Percentiles rank a stretch among this genome's conserved stretches.
phyloP scores from a whole-genome alignment of 2,113 vertebrate species.

The Trogon surrucura region DNA sequence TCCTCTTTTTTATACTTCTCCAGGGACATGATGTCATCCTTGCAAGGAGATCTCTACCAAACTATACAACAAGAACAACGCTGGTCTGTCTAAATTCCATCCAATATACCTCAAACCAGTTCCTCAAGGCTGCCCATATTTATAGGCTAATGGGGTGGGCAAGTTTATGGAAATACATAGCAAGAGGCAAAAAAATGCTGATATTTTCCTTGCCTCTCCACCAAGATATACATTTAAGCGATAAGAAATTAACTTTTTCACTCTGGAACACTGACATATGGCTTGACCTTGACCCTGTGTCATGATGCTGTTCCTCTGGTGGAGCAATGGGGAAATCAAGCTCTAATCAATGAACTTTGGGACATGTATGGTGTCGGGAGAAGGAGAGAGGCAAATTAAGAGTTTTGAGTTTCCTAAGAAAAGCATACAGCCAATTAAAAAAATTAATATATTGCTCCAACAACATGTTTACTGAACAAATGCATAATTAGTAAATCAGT shows the following conservation, averaged over 20 bases:
- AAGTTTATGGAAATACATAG: neutral
- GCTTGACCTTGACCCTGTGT: neutral
- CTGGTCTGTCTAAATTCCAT: neutral
- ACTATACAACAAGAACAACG: neutral
- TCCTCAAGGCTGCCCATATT: neutral
- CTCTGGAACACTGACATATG: neutral
- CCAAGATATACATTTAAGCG: neutral
- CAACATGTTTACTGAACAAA: constrained; percentile 75
- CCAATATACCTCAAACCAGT: neutral
- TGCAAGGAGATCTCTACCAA: neutral
- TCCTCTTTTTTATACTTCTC: neutral
- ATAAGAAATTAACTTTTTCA: neutral
- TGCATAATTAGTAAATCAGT: constrained; percentile 76
- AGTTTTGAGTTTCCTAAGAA: constrained; percentile 9
- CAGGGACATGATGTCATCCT: neutral
- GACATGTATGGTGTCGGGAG: neutral
- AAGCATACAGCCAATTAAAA: constrained; percentile 52
- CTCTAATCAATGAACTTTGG: neutral
- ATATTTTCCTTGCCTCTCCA: neutral
- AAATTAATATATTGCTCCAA: constrained; percentile 66
- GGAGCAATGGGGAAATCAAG: neutral
- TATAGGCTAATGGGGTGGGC: neutral
- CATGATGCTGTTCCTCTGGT: neutral
- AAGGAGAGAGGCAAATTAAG: neutral
- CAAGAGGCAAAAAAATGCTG: neutral